These are phyloP conservation scores for Pomacea canaliculata DNA, from an alignment of 2,888 invertebrate species.

Conservation along the genomic window DNA sequence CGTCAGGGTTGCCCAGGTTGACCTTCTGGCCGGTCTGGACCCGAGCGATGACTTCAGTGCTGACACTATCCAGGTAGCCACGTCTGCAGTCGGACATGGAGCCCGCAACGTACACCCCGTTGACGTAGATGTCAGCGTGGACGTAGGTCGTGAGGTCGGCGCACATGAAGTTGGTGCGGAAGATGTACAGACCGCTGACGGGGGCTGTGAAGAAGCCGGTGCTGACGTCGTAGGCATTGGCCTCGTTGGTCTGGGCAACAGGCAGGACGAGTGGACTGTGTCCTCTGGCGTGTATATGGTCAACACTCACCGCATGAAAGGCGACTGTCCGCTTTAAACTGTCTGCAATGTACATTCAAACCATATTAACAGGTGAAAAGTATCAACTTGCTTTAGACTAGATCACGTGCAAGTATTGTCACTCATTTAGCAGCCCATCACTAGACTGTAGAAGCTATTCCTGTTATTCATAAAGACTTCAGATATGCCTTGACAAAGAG, in stretches of 20 bases:
- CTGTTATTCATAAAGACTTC: too few species aligned
- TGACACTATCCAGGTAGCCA: not conserved
- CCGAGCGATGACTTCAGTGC: not conserved
- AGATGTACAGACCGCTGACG: not conserved
- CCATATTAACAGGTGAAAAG: too few species aligned
- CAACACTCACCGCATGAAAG: not conserved
- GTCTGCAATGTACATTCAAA: not conserved
- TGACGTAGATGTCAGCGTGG: slow-evolving; percentile 3
- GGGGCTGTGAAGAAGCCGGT: slow-evolving; percentile 6
- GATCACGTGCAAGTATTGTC: too few species aligned
- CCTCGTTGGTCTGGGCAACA: not conserved
- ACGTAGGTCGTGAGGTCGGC: not conserved
- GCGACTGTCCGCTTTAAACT: not conserved
- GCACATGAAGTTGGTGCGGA: not conserved
- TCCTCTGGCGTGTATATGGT: not conserved
- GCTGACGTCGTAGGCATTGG: not conserved
- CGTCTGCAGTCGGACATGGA: not conserved
- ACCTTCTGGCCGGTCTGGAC: slow-evolving; percentile 8
- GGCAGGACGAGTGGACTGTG: not conserved
- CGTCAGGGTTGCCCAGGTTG: not conserved
- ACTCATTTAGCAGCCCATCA: too few species aligned
- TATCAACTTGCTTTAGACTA: too few species aligned
- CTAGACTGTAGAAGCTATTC: too few species aligned
- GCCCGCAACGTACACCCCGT: too few species aligned
- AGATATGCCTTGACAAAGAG: too few species aligned